A percentile compares a stretch with the other conserved stretches of the same genome.
Conservation (phyloP, 2,797 vertebrate genomes). For the Morelia viridis region DNA sequence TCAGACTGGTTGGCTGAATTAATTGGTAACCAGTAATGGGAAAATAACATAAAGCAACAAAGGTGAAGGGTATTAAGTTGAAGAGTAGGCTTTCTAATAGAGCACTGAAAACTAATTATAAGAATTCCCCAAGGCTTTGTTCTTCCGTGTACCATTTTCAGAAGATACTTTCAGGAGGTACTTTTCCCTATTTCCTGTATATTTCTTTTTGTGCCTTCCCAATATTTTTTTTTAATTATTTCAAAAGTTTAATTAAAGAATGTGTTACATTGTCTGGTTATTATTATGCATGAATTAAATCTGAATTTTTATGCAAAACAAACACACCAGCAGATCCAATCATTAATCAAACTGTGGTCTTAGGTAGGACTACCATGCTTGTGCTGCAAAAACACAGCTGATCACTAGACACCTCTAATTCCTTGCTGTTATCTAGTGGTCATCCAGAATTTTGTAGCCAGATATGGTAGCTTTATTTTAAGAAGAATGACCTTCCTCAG, state of each 20-base stretch:
- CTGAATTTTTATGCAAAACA: neutral
- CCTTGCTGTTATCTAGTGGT: too few species aligned
- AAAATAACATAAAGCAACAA: constrained; percentile 2
- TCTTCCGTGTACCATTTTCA: neutral
- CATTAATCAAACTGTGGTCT: neutral
- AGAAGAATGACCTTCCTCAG: neutral
- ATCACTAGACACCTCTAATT: too few species aligned
- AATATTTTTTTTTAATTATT: neutral
- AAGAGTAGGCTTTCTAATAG: neutral
- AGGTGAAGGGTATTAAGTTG: neutral
- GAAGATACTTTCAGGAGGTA: neutral
- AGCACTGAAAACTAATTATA: constrained; percentile 10
- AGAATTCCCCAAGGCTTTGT: neutral
- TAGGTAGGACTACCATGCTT: neutral
- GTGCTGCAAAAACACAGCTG: too few species aligned
- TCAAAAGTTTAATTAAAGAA: neutral
- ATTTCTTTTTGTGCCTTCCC: neutral
- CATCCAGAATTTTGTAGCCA: too few species aligned
- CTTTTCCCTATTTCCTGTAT: neutral
- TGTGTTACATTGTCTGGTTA: neutral
- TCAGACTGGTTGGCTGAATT: neutral
- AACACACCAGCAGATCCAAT: neutral
- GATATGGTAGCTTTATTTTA: too few species aligned
- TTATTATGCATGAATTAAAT: neutral
- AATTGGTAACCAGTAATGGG: neutral